A percentile compares a stretch with the other conserved stretches of the same genome.
phyloP scores from a whole-genome alignment of 2,113 vertebrate genomes.

The Ochotona curzoniae region DNA sequence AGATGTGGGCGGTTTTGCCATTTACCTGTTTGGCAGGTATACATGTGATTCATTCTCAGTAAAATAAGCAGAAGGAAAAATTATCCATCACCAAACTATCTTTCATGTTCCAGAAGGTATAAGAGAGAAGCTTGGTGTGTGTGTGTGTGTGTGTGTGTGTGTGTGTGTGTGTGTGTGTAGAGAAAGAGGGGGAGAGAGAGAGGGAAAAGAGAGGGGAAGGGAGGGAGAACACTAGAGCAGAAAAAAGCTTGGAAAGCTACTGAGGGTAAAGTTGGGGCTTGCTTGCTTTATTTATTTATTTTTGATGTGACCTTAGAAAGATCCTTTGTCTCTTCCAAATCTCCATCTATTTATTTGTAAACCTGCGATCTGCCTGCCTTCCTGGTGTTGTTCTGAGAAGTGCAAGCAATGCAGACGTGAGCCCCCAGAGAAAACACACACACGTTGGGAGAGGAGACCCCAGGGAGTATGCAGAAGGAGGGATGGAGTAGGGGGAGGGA shows the following conservation, averaged over 20 bases:
- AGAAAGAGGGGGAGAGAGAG: neutral
- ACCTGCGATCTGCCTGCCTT: slow-evolving; percentile 51
- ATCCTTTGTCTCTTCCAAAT: neutral
- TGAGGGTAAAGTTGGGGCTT: slow-evolving; percentile 15
- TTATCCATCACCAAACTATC: slow-evolving; percentile 33
- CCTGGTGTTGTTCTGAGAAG: slow-evolving; percentile 31
- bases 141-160: neutral
- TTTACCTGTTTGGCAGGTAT: slow-evolving; percentile 65
- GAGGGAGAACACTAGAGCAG: neutral
- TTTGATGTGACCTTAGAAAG: slow-evolving; percentile 17
- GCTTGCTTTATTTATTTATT: slow-evolving; percentile 10
- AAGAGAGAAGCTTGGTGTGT: neutral
- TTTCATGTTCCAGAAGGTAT: slow-evolving; percentile 28
- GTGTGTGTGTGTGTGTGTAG: neutral
- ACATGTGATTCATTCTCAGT: slow-evolving; percentile 63
- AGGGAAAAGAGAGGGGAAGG: neutral
- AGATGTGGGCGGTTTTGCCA: slow-evolving; percentile 11
- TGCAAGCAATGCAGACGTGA: slow-evolving; percentile 51
- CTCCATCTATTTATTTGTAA: slow-evolving; percentile 55
- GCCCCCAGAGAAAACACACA: neutral
- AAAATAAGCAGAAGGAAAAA: slow-evolving; percentile 71
- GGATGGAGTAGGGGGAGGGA: neutral
- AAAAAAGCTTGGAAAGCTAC: slow-evolving; percentile 33
- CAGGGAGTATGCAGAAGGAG: neutral
- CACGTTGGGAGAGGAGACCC: neutral